Percentiles rank a stretch among this genome's conserved stretches.
Evolutionary conservation across 2,888 invertebrate species (phyloP).

Genomic region (Teleogryllus oceanicus): DNA sequence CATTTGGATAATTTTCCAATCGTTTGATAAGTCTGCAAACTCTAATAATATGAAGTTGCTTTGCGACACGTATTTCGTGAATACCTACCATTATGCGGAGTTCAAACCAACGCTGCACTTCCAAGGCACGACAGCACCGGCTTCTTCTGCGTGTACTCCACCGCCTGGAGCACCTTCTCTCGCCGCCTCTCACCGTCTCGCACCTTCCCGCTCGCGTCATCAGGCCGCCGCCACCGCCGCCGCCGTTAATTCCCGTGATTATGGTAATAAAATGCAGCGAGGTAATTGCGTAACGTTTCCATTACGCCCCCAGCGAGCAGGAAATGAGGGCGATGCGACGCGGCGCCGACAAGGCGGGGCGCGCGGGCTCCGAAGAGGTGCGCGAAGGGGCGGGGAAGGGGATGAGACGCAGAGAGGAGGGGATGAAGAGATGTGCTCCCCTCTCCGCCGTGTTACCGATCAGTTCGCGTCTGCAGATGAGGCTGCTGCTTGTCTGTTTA

Average conservation of each 20-base stretch:
- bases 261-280: conserved; percentile 6
- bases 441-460: neutral
- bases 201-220: neutral
- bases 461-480: neutral
- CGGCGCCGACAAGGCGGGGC: neutral
- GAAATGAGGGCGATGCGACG: neutral
- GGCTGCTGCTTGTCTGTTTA: too few relatives aligned
- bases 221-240: neutral
- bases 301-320: conserved; percentile 3
- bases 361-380: neutral
- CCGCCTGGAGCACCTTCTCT: neutral
- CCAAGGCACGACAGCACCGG: too few relatives aligned
- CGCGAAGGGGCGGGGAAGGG: neutral
- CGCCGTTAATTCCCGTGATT: conserved; percentile 4
- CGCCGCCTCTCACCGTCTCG: neutral
- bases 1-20: too few relatives aligned
- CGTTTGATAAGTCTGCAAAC: too few relatives aligned
- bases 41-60: too few relatives aligned
- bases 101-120: too few relatives aligned
- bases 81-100: too few relatives aligned
- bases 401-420: too few relatives aligned
- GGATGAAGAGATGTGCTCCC: neutral
- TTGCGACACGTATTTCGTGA: too few relatives aligned
- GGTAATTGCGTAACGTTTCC: conserved; percentile 18
- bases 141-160: neutral